Conservation (phyloP, 2,113 vertebrate genomes). For the Megaceryle torquata region DNA sequence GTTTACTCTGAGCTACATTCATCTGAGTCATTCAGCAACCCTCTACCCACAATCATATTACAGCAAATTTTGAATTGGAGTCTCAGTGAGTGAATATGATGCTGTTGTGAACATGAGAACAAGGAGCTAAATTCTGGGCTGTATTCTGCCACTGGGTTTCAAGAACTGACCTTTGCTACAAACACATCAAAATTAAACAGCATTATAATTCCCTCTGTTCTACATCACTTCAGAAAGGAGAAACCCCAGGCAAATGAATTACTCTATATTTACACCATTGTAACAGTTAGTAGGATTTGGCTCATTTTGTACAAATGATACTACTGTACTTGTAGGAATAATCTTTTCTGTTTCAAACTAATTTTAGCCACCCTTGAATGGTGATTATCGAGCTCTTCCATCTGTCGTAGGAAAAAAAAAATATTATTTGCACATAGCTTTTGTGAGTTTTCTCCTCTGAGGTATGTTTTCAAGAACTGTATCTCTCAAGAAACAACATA, state of each 20-base stretch:
- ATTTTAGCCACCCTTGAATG: constrained; percentile 50
- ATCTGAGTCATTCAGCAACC: constrained; percentile 69
- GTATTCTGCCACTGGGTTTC: not conserved
- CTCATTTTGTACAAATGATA: constrained; percentile 21
- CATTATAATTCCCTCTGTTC: not conserved
- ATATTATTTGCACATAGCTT: constrained; percentile 16
- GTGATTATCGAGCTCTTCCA: constrained; percentile 41
- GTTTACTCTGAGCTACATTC: constrained; percentile 68
- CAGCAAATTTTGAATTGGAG: constrained; percentile 41
- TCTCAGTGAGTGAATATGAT: not conserved
- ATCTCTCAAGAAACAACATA: not conserved
- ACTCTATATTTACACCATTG: constrained; percentile 41
- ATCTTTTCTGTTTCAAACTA: constrained; percentile 53
- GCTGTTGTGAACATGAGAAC: not conserved
- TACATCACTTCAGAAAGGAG: not conserved
- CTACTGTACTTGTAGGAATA: constrained; percentile 45
- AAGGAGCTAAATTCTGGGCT: not conserved
- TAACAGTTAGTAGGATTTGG: constrained; percentile 39
- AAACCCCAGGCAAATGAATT: not conserved
- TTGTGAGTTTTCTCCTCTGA: constrained; percentile 40
- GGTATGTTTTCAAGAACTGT: constrained; percentile 16
- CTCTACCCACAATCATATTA: constrained; percentile 50
- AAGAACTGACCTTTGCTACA: not conserved
- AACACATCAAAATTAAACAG: not conserved
- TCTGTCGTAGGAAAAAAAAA: constrained; percentile 33